These are phyloP conservation scores for Podarcis cretensis DNA, from an alignment of 2,113 vertebrate genomes.

Conservation along the genomic window DNA sequence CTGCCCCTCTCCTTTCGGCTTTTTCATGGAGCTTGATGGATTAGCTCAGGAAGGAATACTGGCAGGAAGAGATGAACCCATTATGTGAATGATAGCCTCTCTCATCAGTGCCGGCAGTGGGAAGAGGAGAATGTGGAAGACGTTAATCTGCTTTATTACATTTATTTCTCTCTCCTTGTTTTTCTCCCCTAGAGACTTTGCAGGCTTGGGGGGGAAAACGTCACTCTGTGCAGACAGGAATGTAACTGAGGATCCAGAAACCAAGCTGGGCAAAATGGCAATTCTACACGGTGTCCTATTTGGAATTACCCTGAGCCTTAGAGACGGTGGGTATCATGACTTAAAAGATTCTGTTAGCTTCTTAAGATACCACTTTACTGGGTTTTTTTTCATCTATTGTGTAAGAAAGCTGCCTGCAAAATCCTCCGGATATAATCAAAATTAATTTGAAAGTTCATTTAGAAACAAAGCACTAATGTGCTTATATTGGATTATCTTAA, in stretches of 20 bases:
- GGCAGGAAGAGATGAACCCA: constrained; percentile 4
- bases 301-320: rapidly evolving
- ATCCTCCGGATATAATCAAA: background rate
- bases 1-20: background rate
- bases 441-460: background rate
- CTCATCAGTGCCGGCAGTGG: background rate
- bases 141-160: background rate
- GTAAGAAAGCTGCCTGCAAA: rapidly evolving
- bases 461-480: background rate
- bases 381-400: background rate
- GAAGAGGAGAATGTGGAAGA: background rate
- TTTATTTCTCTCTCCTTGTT: constrained; percentile 17
- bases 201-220: background rate
- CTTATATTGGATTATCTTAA: background rate
- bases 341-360: rapidly evolving
- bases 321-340: rapidly evolving
- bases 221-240: rapidly evolving
- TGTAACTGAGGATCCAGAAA: background rate
- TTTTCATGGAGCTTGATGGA: constrained; percentile 12
- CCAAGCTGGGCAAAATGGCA: constrained; percentile 13
- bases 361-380: rapidly evolving
- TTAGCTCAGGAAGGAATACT: constrained; percentile 9
- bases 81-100: background rate
- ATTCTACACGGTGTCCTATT: background rate
- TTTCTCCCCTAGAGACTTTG: constrained; percentile 23